Conservation (phyloP, 1,140 invertebrate species). For the Drosophila pandora region DNA sequence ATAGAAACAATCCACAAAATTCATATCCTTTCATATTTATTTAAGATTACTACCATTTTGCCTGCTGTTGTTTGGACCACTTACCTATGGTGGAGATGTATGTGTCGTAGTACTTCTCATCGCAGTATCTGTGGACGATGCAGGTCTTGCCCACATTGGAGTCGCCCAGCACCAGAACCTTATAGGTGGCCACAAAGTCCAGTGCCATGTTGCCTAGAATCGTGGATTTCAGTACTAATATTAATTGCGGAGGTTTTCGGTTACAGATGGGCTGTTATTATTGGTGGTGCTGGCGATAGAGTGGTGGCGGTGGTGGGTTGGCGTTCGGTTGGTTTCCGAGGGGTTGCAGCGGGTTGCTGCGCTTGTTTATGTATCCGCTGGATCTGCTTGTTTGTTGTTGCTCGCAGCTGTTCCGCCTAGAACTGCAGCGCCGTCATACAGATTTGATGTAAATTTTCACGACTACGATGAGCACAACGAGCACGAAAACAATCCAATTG, state of each 20-base stretch:
- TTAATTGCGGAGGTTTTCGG: slow-evolving; percentile 40
- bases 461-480: slow-evolving; percentile 2
- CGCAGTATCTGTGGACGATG: slow-evolving; percentile 95
- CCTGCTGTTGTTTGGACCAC: slow-evolving; percentile 62
- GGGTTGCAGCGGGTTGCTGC: slow-evolving; percentile 34
- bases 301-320: slow-evolving; percentile 51
- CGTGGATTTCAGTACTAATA: slow-evolving; percentile 27
- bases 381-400: slow-evolving; percentile 61
- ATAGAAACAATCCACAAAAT: no score
- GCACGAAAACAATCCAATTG: slow-evolving; percentile 14
- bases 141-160: slow-evolving; percentile 97
- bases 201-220: slow-evolving; percentile 87
- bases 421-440: slow-evolving; percentile 44
- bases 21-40: no score
- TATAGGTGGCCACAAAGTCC: slow-evolving; percentile 93
- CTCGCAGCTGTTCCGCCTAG: slow-evolving; percentile 64
- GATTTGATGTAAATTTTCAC: slow-evolving; percentile 44
- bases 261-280: slow-evolving; percentile 67
- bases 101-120: slow-evolving; percentile 95
- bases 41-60: background rate
- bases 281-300: slow-evolving; percentile 16
- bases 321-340: slow-evolving; percentile 47
- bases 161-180: slow-evolving; percentile 94
- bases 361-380: slow-evolving; percentile 68
- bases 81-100: slow-evolving; percentile 96